Evolutionary conservation across 2,888 invertebrate species (phyloP), one percentile per base, ranked within the genome.

Genomic region (Idaea straminata): DNA sequence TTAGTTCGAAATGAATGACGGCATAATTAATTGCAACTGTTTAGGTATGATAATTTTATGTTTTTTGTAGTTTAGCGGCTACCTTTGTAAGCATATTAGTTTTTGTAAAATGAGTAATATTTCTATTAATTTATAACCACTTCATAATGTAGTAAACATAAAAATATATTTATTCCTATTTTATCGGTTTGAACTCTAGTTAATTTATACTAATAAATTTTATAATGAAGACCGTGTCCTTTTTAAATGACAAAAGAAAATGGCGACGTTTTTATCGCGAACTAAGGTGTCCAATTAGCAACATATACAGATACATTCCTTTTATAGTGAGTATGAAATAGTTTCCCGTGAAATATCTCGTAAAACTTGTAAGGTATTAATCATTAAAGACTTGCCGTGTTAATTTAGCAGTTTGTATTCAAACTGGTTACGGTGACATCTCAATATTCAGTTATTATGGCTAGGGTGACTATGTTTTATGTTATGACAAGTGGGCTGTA

Each of bases 331-430:
- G 70, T 15, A 59, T 72, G 70, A 77, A 78, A 80, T 78, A 75
- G 72, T 72, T 81, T 85, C 80, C 74, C 75, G 80, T 80, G 82
- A 83, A 85, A 84, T 80, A 80, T 79, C 77, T 83, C 83, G 82
- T 88, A 88, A 88, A 87, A 76, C 25, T 10, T 59, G 77, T 79
- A 79, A 79, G 69, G 74, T 68, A 76, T 74, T 72, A 72, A 78
- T 81, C 83, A 87, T 86, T 87, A 86, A 88, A 86, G 85, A 83
- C 83, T 79, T 76, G 73, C 74, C 77, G 83, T 77, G 83, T 79
- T 86, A 90, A 89, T 80, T 81, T 81, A 78, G 76, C 83, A 82
- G 82, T 89, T 89, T 86, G 85, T 88, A 90, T 89, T 85, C 87
- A 82, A 79, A 82, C 80, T 78, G 79, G 81, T 77, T 71, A 67